Conservation (phyloP, 2,888 invertebrate genomes). For the Seladonia tumulorum region DNA sequence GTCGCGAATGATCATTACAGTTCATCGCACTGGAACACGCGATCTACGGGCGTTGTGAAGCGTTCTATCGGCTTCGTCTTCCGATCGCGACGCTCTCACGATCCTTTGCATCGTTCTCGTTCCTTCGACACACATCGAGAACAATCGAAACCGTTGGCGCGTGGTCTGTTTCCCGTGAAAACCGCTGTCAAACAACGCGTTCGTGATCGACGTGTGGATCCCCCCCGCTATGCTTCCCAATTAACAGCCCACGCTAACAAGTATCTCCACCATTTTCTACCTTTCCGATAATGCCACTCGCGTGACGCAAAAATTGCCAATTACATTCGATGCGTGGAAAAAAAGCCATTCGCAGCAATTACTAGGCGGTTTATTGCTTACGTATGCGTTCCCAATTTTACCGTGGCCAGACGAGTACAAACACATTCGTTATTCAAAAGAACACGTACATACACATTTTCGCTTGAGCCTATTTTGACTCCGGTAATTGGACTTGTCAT, state of each 20-base stretch:
- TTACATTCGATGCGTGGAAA: not conserved
- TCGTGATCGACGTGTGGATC: slow-evolving; percentile 3
- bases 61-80: not conserved
- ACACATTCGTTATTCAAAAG: too few relatives aligned
- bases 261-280: not conserved
- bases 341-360: not conserved
- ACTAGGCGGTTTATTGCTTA: not conserved
- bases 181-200: slow-evolving; percentile 5
- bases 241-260: not conserved
- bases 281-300: not conserved
- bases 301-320: not conserved
- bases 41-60: not conserved
- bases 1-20: not conserved
- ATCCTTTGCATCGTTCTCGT: slow-evolving; percentile 14
- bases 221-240: not conserved
- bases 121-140: slow-evolving; percentile 16
- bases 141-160: slow-evolving; percentile 21
- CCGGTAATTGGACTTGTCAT: too few relatives aligned
- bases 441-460: too few relatives aligned
- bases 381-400: not conserved
- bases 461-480: too few relatives aligned
- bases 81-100: slow-evolving; percentile 15
- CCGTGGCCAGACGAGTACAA: too few relatives aligned
- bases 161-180: not conserved
- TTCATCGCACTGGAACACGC: not conserved